Evolutionary conservation across 2,113 vertebrate species (phyloP).

Genomic region (Chlamydotis undulata): DNA sequence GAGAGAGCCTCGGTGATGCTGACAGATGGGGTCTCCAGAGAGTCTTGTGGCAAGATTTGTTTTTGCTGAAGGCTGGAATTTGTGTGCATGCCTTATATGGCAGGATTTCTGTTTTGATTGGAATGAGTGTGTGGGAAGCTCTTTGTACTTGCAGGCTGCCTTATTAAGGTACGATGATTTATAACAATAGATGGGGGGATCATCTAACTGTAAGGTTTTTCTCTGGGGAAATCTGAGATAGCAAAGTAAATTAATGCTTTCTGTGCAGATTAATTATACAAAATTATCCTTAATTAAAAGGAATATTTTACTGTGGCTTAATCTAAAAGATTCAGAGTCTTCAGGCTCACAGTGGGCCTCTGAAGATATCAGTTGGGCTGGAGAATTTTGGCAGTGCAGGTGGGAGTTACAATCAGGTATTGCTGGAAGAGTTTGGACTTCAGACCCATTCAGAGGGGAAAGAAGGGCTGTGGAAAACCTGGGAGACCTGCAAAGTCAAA

Average conservation of each 20-base stretch:
- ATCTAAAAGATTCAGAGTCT: neutral
- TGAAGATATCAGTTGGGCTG: neutral
- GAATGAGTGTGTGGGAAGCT: neutral
- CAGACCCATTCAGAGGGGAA: neutral
- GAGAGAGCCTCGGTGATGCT: neutral
- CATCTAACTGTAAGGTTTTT: neutral
- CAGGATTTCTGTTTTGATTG: neutral
- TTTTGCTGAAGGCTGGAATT: slow-evolving; percentile 19
- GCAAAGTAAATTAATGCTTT: slow-evolving; percentile 11
- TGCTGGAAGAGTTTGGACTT: neutral
- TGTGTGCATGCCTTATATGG: neutral
- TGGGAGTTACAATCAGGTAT: neutral
- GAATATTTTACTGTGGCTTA: neutral
- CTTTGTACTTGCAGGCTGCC: neutral
- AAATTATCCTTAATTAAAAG: slow-evolving; percentile 44
- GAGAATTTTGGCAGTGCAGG: neutral
- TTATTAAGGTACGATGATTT: neutral
- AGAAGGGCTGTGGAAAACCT: neutral
- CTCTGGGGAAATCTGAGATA: slow-evolving; percentile 3
- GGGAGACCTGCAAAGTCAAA: neutral
- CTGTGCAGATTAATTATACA: slow-evolving; percentile 5
- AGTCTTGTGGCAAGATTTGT: neutral
- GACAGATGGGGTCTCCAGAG: neutral
- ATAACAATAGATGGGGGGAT: neutral
- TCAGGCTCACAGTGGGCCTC: neutral